Conservation (phyloP, 64 coral and sea anemone species). For the Actinia equina region DNA sequence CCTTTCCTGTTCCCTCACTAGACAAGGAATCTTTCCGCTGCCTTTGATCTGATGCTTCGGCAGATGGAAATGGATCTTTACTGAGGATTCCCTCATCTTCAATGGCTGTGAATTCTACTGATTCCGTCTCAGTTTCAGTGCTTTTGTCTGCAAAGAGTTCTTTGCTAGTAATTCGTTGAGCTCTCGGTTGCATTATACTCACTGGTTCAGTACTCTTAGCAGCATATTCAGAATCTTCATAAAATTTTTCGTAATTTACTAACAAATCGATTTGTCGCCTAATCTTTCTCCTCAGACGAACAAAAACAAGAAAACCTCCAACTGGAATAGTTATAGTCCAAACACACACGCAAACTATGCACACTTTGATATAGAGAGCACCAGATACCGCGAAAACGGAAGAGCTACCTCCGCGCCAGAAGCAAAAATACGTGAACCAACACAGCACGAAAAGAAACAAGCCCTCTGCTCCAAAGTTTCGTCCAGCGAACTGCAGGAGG, state of each 20-base stretch:
- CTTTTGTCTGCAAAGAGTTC: too few relatives aligned
- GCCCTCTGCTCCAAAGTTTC: background rate
- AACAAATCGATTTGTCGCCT: background rate
- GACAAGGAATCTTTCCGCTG: background rate
- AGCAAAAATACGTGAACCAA: background rate
- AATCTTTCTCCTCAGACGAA: background rate
- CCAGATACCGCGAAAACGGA: background rate
- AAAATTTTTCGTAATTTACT: background rate
- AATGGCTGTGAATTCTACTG: background rate
- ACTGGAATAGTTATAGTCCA: background rate
- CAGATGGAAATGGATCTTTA: background rate
- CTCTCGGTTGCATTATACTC: too few relatives aligned
- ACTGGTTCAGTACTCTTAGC: background rate
- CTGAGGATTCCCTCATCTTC: background rate
- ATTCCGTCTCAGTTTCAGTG: background rate
- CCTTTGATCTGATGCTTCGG: background rate
- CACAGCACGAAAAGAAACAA: background rate
- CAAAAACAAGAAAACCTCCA: background rate
- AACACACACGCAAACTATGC: background rate
- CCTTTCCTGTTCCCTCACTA: background rate
- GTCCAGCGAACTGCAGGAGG: background rate
- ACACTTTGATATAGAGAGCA: background rate
- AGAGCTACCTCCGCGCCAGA: background rate
- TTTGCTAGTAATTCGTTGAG: too few relatives aligned
- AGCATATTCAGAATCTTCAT: too few relatives aligned